phyloP scores from a whole-genome alignment of 2,888 invertebrate species.

The Cryptocephalus primarius region DNA sequence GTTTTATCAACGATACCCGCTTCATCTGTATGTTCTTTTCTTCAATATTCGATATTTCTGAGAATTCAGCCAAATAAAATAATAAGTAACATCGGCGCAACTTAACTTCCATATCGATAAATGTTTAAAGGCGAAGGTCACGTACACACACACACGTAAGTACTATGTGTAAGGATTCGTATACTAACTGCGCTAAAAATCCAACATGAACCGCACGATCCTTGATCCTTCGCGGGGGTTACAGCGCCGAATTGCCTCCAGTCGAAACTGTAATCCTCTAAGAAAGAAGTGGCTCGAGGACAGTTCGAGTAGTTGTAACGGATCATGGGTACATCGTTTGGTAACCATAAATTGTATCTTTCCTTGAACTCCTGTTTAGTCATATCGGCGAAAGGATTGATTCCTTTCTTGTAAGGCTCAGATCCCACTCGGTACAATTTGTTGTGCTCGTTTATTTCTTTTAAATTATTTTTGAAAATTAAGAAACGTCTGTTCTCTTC shows the following conservation, averaged over 20 bases:
- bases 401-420: constrained; percentile 5
- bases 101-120: no score
- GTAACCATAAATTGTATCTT: constrained; percentile 4
- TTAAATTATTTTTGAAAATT: constrained; percentile 6
- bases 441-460: constrained; percentile 9
- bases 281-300: not conserved
- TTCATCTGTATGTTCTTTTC: no score
- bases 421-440: constrained; percentile 2
- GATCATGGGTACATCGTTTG: not conserved
- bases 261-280: not conserved
- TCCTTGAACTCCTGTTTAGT: constrained; percentile 5
- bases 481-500: constrained; percentile 4
- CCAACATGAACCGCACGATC: constrained; percentile 11
- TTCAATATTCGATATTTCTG: no score
- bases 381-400: constrained; percentile 9
- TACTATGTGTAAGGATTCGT: no score
- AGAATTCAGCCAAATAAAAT: no score
- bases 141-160: no score
- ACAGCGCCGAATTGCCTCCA: constrained; percentile 9
- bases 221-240: constrained; percentile 9
- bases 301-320: not conserved
- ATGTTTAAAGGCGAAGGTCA: no score
- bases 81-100: no score
- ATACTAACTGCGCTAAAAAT: constrained; percentile 10
- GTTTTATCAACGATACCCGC: no score